Percentiles rank a stretch among this genome's conserved stretches.
These are phyloP conservation scores for Leuctra nigra DNA, from an alignment of 2,888 invertebrate genomes.

Conservation along the genomic window DNA sequence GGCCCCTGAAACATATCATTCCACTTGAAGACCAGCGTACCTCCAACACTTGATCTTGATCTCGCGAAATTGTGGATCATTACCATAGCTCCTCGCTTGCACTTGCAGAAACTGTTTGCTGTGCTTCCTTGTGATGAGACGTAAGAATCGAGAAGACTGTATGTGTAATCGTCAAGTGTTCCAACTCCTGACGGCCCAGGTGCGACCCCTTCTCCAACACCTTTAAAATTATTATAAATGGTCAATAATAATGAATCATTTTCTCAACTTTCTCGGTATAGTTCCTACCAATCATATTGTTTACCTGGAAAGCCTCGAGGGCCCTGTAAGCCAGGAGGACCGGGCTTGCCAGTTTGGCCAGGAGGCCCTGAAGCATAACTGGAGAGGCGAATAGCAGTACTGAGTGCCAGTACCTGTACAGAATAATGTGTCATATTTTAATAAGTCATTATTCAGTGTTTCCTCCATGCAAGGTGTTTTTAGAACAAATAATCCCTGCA, in stretches of 20 bases:
- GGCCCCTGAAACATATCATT: constrained; percentile 54
- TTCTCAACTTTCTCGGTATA: too few relatives aligned
- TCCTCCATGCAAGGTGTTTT: too few relatives aligned
- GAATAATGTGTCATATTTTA: too few relatives aligned
- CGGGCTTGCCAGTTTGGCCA: constrained; percentile 44
- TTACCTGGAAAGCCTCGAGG: constrained; percentile 44
- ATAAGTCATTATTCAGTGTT: too few relatives aligned
- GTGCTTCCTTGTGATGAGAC: constrained; percentile 46
- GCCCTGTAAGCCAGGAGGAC: constrained; percentile 42
- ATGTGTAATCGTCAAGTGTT: constrained; percentile 48
- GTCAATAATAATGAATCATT: too few relatives aligned
- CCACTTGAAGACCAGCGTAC: too few relatives aligned
- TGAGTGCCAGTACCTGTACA: constrained; percentile 45
- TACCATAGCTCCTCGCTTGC: constrained; percentile 60
- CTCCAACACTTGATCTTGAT: too few relatives aligned
- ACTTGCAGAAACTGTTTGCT: constrained; percentile 48
- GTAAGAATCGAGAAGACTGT: constrained; percentile 52
- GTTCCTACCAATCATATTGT: constrained; percentile 4
- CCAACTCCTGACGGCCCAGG: too few relatives aligned
- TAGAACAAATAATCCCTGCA: too few relatives aligned
- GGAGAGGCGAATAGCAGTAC: constrained; percentile 45
- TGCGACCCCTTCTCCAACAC: too few relatives aligned
- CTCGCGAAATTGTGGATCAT: too few relatives aligned
- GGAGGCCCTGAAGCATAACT: constrained; percentile 48
- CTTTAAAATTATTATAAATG: too few relatives aligned